These are phyloP conservation scores for Malacoraja senta DNA, from an alignment of 2,797 vertebrate genomes.

Conservation along the genomic window DNA sequence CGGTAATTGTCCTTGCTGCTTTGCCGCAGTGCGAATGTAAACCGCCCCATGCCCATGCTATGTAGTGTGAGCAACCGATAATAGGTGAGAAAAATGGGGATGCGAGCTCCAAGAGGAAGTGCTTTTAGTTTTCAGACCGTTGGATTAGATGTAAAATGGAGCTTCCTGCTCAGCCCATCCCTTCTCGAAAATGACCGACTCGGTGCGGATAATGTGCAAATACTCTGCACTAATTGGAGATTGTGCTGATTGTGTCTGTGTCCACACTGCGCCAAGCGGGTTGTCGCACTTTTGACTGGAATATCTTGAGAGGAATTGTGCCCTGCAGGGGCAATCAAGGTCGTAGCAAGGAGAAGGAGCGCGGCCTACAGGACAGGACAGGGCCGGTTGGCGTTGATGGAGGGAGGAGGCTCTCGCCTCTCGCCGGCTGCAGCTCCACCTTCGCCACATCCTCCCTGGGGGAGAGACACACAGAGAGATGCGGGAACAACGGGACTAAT, in stretches of 20 bases:
- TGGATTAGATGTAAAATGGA: not conserved
- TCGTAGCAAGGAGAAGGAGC: slow-evolving; percentile 53
- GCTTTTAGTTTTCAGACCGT: not conserved
- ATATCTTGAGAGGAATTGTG: too few relatives aligned
- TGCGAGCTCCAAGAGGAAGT: too few relatives aligned
- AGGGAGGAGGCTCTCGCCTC: not conserved
- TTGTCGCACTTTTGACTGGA: not conserved
- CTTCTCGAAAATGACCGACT: too few relatives aligned
- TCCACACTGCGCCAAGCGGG: not conserved
- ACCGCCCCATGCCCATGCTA: too few relatives aligned
- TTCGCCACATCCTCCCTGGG: not conserved
- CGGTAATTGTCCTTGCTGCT: too few relatives aligned
- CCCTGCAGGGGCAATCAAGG: slow-evolving; percentile 51
- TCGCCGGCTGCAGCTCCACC: accelerated
- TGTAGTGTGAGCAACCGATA: too few relatives aligned
- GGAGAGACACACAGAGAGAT: too few relatives aligned
- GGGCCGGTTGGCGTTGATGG: not conserved
- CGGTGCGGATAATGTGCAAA: not conserved
- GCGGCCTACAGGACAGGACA: not conserved
- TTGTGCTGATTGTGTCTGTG: not conserved
- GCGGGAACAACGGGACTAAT: too few relatives aligned
- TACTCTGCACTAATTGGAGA: not conserved
- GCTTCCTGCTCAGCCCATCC: not conserved
- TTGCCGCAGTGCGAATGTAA: too few relatives aligned
- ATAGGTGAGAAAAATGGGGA: too few relatives aligned